phyloP scores from a whole-genome alignment of 2,113 vertebrate species.

The Scophthalmus maximus region DNA sequence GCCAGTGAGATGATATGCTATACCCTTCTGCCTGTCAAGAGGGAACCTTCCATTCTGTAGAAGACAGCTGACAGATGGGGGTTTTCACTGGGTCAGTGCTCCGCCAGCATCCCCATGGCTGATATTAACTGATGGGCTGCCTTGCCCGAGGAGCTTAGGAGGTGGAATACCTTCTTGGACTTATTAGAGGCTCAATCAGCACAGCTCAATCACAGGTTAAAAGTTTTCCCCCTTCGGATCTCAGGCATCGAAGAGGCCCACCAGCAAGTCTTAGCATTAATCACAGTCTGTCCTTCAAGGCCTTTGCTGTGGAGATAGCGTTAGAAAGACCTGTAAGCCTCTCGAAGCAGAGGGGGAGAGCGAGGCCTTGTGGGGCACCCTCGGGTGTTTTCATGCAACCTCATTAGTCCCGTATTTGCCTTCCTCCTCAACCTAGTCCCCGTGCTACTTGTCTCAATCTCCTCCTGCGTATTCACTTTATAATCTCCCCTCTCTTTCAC shows the following conservation, averaged over 20 bases:
- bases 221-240: conserved; percentile 49
- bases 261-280: conserved; percentile 52
- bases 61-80: conserved; percentile 60
- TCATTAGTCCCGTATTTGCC: conserved; percentile 71
- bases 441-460: conserved; percentile 33
- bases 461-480: conserved; percentile 47
- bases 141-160: conserved; percentile 38
- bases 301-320: conserved; percentile 44
- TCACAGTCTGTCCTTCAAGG: conserved; percentile 59
- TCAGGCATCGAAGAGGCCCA: conserved; percentile 26
- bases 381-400: conserved; percentile 62
- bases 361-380: conserved; percentile 49
- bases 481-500: conserved; percentile 30
- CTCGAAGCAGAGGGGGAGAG: conserved; percentile 29
- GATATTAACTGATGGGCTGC: conserved; percentile 29
- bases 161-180: conserved; percentile 44
- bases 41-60: conserved; percentile 25
- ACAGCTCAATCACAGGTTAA: conserved; percentile 66
- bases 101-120: conserved; percentile 48
- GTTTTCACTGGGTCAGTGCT: conserved; percentile 52
- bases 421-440: conserved; percentile 50
- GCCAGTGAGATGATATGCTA: conserved; percentile 38
- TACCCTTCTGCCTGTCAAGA: conserved; percentile 26
- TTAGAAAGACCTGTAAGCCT: conserved; percentile 48
- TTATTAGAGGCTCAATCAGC: conserved; percentile 59